Evolutionary conservation across 2,113 vertebrate genomes (phyloP).

Genomic region (Amblyopsis rosae): DNA sequence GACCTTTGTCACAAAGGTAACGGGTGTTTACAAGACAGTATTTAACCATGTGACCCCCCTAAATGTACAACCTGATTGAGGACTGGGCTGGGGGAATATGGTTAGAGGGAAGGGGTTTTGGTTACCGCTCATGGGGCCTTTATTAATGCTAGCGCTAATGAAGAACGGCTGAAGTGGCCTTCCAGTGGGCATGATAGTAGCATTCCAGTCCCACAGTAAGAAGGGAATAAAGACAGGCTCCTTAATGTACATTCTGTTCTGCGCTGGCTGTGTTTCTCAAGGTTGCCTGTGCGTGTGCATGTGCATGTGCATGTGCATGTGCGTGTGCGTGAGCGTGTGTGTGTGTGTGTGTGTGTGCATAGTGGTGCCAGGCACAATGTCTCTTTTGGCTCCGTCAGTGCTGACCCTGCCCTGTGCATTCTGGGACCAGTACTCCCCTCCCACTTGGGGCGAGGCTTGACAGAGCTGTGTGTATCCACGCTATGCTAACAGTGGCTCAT

Average conservation of each 20-base stretch:
- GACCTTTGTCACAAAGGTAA: slow-evolving; percentile 58
- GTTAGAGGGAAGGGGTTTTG: slow-evolving; percentile 23
- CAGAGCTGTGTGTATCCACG: slow-evolving; percentile 50
- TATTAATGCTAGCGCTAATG: background rate
- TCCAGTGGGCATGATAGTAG: background rate
- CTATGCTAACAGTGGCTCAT: slow-evolving; percentile 58
- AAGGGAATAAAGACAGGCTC: slow-evolving; percentile 55
- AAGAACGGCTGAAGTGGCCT: slow-evolving; percentile 11
- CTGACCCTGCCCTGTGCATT: slow-evolving; percentile 76
- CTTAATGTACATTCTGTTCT: slow-evolving; percentile 75
- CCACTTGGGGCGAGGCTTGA: slow-evolving; percentile 67
- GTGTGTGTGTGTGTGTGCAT: slow-evolving; percentile 53
- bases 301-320: slow-evolving; percentile 14
- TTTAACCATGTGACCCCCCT: slow-evolving; percentile 62
- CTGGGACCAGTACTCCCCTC: slow-evolving; percentile 45
- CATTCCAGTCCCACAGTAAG: background rate
- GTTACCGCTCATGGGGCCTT: slow-evolving; percentile 7
- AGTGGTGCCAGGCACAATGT: slow-evolving; percentile 78
- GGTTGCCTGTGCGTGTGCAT: slow-evolving; percentile 41
- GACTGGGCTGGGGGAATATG: slow-evolving; percentile 36
- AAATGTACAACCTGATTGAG: slow-evolving; percentile 27
- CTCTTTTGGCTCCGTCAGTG: slow-evolving; percentile 63
- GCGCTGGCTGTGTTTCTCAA: slow-evolving; percentile 67
- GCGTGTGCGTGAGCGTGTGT: slow-evolving; percentile 34
- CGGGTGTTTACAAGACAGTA: slow-evolving; percentile 61